Evolutionary conservation across 2,888 invertebrate species (phyloP).

Genomic region (Ichneumoninae sp.): DNA sequence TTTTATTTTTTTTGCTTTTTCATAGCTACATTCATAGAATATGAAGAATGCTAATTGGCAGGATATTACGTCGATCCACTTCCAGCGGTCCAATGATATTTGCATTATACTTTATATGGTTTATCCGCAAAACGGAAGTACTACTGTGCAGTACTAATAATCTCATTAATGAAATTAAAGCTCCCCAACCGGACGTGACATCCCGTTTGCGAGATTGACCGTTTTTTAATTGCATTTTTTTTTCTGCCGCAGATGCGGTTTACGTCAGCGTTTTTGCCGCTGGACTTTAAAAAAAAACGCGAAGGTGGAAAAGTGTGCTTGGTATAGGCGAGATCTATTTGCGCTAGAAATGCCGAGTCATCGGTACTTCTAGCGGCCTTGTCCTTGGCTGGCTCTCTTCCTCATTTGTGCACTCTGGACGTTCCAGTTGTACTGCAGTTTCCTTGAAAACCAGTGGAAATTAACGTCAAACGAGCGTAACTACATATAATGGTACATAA

Average conservation of each 20-base stretch:
- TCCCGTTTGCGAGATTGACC: neutral
- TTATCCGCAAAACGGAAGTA: too few species aligned
- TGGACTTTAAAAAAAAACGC: neutral
- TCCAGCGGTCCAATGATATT: too few species aligned
- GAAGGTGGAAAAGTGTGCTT: slow-evolving; percentile 13
- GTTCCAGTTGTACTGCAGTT: neutral
- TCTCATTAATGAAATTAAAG: neutral
- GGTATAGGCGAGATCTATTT: slow-evolving; percentile 17
- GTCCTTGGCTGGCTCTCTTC: slow-evolving; percentile 60
- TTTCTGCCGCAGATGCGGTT: neutral
- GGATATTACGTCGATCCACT: neutral
- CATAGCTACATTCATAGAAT: neutral
- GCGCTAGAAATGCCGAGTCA: slow-evolving; percentile 35
- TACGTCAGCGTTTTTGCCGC: neutral
- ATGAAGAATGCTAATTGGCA: neutral
- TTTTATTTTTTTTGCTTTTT: neutral
- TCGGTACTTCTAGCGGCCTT: slow-evolving; percentile 34
- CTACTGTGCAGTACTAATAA: too few species aligned
- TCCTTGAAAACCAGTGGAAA: slow-evolving; percentile 2
- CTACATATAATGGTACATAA: slow-evolving; percentile 5
- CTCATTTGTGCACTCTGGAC: slow-evolving; percentile 48
- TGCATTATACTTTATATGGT: too few species aligned
- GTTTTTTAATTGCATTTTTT: neutral
- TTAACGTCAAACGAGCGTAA: slow-evolving; percentile 22
- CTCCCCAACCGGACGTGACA: neutral